phyloP scores from a whole-genome alignment of 2,113 vertebrate genomes.

The Otolemur garnettii region DNA sequence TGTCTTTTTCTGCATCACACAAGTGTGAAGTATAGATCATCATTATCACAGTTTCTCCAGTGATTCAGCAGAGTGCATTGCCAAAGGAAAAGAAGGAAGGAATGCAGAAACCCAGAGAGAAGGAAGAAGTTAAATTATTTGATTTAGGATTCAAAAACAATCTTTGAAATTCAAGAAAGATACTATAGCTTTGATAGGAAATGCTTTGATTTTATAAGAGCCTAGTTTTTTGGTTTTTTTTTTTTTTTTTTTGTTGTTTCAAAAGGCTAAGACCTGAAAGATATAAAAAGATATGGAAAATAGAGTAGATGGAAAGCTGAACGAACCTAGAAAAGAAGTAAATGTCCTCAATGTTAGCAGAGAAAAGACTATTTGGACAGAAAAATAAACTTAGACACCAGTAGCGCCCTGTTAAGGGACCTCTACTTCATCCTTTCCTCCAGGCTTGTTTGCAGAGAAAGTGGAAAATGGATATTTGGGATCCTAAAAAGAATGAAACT shows the following conservation, averaged over 20 bases:
- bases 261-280: constrained; percentile 60
- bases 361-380: constrained; percentile 4
- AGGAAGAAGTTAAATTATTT: constrained; percentile 21
- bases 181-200: constrained; percentile 20
- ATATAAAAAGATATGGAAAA: constrained; percentile 50
- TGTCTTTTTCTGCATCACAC: neutral
- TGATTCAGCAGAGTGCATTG: neutral
- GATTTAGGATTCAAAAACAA: constrained; percentile 54
- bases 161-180: constrained; percentile 62
- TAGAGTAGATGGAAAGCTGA: constrained; percentile 32
- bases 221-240: neutral
- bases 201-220: constrained; percentile 52
- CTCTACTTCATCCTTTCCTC: neutral
- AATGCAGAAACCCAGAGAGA: neutral
- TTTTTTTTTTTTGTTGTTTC: constrained; percentile 22
- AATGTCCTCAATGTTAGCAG: constrained; percentile 11
- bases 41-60: neutral
- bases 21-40: neutral
- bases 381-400: neutral
- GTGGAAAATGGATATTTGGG: neutral
- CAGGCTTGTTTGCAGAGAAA: neutral
- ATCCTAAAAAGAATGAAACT: neutral
- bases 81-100: neutral
- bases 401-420: neutral
- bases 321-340: neutral